Conservation (phyloP, 2,113 vertebrate genomes). For the Campylomormyrus tamandua region DNA sequence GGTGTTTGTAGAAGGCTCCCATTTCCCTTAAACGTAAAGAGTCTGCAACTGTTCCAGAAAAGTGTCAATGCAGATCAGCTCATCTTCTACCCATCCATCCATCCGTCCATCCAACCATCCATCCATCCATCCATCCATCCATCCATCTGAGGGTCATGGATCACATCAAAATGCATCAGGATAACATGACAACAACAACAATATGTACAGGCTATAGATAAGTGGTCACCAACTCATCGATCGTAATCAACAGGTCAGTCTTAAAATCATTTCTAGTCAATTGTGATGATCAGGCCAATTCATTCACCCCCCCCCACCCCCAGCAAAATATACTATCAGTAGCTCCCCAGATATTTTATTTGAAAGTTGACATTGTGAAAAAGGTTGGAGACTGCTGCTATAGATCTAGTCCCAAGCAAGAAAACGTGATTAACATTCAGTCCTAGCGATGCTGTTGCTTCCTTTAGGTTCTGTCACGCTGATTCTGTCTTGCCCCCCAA, state of each 20-base stretch:
- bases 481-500: neutral
- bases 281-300: neutral
- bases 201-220: neutral
- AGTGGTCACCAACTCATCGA: neutral
- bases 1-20: neutral
- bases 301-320: neutral
- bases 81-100: neutral
- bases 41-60: neutral
- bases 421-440: neutral
- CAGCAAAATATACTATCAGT: neutral
- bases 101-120: neutral
- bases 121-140: neutral
- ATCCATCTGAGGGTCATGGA: neutral
- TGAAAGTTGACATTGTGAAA: neutral
- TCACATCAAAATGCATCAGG: neutral
- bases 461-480: neutral
- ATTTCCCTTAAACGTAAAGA: neutral
- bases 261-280: neutral
- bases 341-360: neutral
- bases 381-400: neutral
- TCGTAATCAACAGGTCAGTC: neutral
- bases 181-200: neutral
- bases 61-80: neutral
- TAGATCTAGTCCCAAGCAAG: neutral
- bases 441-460: neutral